phyloP scores from a whole-genome alignment of 2,113 vertebrate genomes.

The Procapra przewalskii region DNA sequence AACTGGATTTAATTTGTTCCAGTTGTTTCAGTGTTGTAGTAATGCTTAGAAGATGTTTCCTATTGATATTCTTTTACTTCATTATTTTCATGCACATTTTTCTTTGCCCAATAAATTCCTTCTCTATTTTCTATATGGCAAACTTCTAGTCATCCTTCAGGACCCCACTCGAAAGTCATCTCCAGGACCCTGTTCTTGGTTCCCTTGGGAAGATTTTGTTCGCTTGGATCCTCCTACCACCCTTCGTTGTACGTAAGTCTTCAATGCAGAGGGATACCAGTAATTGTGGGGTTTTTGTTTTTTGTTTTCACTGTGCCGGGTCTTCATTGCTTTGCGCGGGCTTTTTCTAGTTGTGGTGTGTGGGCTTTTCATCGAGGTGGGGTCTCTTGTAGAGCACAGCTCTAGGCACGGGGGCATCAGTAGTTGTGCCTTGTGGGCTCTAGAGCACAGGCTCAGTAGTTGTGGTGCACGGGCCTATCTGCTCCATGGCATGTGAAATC shows the following conservation, averaged over 20 bases:
- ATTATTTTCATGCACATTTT: not conserved
- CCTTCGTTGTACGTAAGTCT: not conserved
- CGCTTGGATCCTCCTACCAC: not conserved
- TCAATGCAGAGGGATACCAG: not conserved
- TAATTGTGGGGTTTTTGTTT: not conserved
- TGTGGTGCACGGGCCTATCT: not conserved
- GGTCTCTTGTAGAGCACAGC: not conserved
- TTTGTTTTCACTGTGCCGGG: not conserved
- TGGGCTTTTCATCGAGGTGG: not conserved
- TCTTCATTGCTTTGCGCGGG: not conserved
- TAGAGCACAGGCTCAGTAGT: not conserved
- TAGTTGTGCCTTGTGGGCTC: not conserved
- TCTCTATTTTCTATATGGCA: not conserved
- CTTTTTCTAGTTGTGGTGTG: not conserved
- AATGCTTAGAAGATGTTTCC: not conserved
- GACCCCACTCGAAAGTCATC: not conserved
- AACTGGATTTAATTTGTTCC: not conserved
- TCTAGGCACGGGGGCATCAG: rapidly evolving
- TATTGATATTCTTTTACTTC: not conserved
- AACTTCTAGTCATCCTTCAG: not conserved
- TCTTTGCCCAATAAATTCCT: not conserved
- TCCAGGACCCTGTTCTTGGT: not conserved
- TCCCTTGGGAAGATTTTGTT: not conserved
- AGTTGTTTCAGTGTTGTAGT: not conserved
- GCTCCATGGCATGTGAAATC: not conserved